These are phyloP conservation scores for Picus viridis DNA, from an alignment of 2,797 vertebrate species.

Conservation along the genomic window DNA sequence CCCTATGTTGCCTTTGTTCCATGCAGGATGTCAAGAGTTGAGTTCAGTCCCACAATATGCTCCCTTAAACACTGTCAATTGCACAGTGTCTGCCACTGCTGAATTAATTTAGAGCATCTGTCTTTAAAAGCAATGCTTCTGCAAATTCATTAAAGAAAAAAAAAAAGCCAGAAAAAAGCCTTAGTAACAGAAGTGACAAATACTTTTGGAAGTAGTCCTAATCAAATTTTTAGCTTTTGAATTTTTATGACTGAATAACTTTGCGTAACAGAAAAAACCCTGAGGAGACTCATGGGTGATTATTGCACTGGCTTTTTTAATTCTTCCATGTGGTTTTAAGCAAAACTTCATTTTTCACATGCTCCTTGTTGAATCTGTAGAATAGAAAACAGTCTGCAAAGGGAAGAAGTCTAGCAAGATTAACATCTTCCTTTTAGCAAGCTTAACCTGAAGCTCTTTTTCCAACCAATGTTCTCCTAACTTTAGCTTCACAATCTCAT, in stretches of 20 bases:
- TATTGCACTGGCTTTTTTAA: slow-evolving; percentile 36
- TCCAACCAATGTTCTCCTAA: background rate
- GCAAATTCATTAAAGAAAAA: background rate
- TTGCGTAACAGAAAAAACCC: slow-evolving; percentile 25
- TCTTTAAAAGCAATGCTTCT: background rate
- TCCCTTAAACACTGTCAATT: slow-evolving; percentile 11
- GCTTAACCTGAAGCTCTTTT: background rate
- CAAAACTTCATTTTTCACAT: background rate
- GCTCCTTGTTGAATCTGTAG: background rate
- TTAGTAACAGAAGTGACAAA: slow-evolving; percentile 8
- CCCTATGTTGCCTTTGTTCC: slow-evolving; percentile 37
- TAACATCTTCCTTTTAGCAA: background rate
- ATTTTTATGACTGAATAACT: slow-evolving; percentile 51
- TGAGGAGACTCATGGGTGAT: background rate
- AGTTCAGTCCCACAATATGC: background rate
- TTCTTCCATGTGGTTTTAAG: background rate
- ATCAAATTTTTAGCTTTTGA: slow-evolving; percentile 41
- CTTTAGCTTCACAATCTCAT: background rate
- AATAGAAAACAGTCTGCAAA: background rate
- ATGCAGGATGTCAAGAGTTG: background rate
- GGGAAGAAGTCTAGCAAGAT: background rate
- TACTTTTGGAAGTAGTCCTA: slow-evolving; percentile 21
- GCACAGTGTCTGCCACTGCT: background rate
- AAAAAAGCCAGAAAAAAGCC: background rate
- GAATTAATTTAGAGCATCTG: slow-evolving; percentile 20